Conservation (phyloP, 2,888 invertebrate genomes). For the Euproctis similis region DNA sequence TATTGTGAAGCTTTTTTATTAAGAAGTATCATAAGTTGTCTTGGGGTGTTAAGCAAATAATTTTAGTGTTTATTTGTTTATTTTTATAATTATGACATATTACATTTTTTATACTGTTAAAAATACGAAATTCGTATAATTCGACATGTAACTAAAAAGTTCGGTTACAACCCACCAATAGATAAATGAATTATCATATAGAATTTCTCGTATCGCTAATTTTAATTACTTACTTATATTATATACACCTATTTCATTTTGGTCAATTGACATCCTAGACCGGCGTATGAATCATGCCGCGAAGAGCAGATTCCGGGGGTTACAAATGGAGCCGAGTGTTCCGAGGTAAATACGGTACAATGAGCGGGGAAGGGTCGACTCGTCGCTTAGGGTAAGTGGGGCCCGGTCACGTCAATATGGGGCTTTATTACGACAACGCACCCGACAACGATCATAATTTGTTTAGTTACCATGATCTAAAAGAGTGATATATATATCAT, state of each 20-base stretch:
- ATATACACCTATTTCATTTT: conserved; percentile 53
- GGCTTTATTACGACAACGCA: conserved; percentile 63
- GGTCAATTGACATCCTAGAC: conserved; percentile 55
- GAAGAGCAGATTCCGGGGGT: conserved; percentile 73
- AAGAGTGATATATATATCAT: no score
- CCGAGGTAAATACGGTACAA: conserved; percentile 72
- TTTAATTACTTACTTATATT: no score
- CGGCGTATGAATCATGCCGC: conserved; percentile 70
- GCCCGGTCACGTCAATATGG: conserved; percentile 70
- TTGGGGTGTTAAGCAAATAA: no score
- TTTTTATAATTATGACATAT: no score
- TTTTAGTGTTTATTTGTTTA: no score
- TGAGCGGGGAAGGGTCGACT: conserved; percentile 67
- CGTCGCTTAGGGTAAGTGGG: conserved; percentile 69
- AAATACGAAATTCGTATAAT: no score
- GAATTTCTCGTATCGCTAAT: not conserved
- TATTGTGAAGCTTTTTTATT: no score
- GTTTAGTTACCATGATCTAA: conserved; percentile 44
- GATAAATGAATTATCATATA: no score
- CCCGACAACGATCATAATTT: conserved; percentile 63
- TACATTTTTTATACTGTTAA: no score
- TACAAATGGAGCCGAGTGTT: conserved; percentile 69
- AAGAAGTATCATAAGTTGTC: no score
- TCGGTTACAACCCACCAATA: no score
- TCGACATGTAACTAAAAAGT: no score